Percentiles rank a stretch among this genome's conserved stretches.
Conservation (phyloP, 2,888 invertebrate genomes). For the Drosophila prostipennis region DNA sequence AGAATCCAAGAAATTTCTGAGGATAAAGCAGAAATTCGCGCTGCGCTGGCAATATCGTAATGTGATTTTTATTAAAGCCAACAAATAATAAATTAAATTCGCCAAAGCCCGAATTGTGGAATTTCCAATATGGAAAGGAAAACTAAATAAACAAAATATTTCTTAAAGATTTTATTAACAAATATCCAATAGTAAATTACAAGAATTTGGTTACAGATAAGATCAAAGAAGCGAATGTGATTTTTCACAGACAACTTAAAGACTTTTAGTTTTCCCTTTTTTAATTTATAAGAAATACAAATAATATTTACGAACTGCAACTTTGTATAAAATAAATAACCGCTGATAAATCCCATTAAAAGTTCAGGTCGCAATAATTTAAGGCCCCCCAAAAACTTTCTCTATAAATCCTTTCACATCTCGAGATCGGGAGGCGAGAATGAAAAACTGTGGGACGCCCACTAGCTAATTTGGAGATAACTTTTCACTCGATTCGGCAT, state of each 20-base stretch:
- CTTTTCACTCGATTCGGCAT: slow-evolving; percentile 24
- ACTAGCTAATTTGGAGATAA: slow-evolving; percentile 14
- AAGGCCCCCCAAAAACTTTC: slow-evolving; percentile 3
- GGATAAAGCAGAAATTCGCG: slow-evolving; percentile 21
- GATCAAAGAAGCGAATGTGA: too few relatives aligned
- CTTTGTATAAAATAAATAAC: not conserved
- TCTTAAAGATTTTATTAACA: too few relatives aligned
- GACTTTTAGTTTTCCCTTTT: too few relatives aligned
- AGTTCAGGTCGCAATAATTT: slow-evolving; percentile 21
- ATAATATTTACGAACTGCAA: not conserved
- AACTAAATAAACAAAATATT: too few relatives aligned
- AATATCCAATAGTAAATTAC: too few relatives aligned
- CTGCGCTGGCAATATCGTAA: slow-evolving; percentile 38
- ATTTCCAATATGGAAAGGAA: slow-evolving; percentile 18
- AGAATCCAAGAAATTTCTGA: slow-evolving; percentile 1
- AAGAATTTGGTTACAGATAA: too few relatives aligned
- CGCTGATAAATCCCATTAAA: slow-evolving; percentile 13
- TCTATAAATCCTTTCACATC: slow-evolving; percentile 20
- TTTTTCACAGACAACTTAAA: too few relatives aligned
- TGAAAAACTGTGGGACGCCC: not conserved
- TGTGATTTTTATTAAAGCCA: slow-evolving; percentile 48
- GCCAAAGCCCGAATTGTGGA: slow-evolving; percentile 6
- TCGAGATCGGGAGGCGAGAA: slow-evolving; percentile 6
- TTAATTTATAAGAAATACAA: not conserved
- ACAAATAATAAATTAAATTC: slow-evolving; percentile 37